Evolutionary conservation across 1,140 invertebrate species (phyloP).

Genomic region (Drosophila athabasca): DNA sequence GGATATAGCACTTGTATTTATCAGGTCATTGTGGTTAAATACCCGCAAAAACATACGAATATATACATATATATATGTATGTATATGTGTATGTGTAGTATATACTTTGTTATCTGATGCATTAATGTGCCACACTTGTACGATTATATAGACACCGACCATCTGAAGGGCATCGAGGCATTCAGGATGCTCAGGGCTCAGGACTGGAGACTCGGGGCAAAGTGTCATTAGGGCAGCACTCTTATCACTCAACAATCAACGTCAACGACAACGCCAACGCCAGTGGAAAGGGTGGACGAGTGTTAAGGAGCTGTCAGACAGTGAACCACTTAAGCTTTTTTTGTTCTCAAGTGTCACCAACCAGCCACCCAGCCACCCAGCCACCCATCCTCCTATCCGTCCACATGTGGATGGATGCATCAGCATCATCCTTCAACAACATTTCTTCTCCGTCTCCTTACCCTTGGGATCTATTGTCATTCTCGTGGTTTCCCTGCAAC

Average conservation of each 20-base stretch:
- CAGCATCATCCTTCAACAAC: slow-evolving; percentile 29
- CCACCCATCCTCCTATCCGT: slow-evolving; percentile 1
- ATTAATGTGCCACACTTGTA: slow-evolving; percentile 34
- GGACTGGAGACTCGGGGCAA: slow-evolving; percentile 1
- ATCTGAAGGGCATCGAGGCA: slow-evolving; percentile 25
- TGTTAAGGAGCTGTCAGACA: slow-evolving; percentile 13
- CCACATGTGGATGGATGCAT: slow-evolving; percentile 8
- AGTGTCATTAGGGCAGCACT: slow-evolving; percentile 59
- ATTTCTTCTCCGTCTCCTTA: slow-evolving; percentile 13
- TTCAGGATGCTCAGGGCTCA: neutral
- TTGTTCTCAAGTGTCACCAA: slow-evolving; percentile 63
- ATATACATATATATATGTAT: neutral
- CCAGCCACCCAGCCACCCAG: neutral
- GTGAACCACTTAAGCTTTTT: slow-evolving; percentile 46
- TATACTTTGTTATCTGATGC: slow-evolving; percentile 20
- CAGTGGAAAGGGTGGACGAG: slow-evolving; percentile 1
- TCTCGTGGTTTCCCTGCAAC: neutral
- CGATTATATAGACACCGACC: slow-evolving; percentile 23
- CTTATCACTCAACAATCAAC: slow-evolving; percentile 67
- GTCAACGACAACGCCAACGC: slow-evolving; percentile 47
- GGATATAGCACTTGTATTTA: slow-evolving; percentile 1
- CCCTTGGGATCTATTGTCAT: slow-evolving; percentile 39
- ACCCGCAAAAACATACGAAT: neutral
- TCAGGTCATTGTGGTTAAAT: neutral
- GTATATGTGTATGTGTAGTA: neutral